Evolutionary conservation across 2,113 vertebrate genomes (phyloP).

Genomic region (Pseudorasbora parva): DNA sequence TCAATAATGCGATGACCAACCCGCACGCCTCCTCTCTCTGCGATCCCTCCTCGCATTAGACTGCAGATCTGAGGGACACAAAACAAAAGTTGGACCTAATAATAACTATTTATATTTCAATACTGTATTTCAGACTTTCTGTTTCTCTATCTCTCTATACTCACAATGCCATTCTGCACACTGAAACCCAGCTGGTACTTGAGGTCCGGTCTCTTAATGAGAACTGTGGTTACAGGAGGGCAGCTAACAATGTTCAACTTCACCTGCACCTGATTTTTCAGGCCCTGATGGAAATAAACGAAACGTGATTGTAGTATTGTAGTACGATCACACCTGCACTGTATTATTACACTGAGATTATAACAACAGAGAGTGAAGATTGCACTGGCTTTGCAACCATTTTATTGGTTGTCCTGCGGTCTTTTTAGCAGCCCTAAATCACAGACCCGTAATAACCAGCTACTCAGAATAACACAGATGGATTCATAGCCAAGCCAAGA

Average conservation of each 20-base stretch:
- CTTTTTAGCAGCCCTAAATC: neutral
- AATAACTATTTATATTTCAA: no score
- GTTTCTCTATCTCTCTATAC: constrained; percentile 60
- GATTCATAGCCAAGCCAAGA: constrained; percentile 79
- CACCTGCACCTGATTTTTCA: constrained; percentile 97
- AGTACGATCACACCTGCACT: neutral
- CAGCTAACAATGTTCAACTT: constrained; percentile 99
- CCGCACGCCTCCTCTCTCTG: constrained; percentile 92
- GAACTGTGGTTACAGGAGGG: constrained; percentile 95
- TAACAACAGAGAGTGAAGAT: neutral
- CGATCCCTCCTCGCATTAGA: constrained; percentile 97
- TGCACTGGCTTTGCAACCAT: neutral
- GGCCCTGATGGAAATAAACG: constrained; percentile 79
- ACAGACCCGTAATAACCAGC: constrained; percentile 8
- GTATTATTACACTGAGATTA: neutral
- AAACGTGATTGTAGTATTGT: neutral
- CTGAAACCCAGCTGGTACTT: constrained; percentile 99
- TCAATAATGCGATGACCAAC: constrained; percentile 98
- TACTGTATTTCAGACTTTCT: neutral
- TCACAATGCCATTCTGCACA: constrained; percentile 98
- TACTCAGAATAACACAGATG: constrained; percentile 20
- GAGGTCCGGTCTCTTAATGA: constrained; percentile 96
- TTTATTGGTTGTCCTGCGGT: neutral
- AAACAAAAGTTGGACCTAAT: neutral
- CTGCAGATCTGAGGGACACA: constrained; percentile 88